Evolutionary conservation across 2,113 vertebrate genomes (phyloP).

Genomic region (Alosa alosa): DNA sequence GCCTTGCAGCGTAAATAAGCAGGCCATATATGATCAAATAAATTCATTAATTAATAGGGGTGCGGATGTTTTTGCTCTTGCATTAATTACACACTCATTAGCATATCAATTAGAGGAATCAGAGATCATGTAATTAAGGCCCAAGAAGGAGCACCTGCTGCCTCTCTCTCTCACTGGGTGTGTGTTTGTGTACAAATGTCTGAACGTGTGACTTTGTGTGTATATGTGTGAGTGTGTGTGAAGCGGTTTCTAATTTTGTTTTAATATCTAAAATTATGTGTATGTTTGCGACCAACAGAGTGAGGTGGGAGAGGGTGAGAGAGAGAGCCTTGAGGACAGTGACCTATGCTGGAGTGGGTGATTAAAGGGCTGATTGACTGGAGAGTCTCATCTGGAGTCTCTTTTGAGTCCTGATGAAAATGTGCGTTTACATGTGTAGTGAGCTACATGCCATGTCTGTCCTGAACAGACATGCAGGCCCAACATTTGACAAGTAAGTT

Average conservation of each 20-base stretch:
- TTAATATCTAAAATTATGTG: slow-evolving; percentile 63
- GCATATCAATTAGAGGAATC: slow-evolving; percentile 81
- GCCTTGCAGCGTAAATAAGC: slow-evolving; percentile 62
- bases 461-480: no score
- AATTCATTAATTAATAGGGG: slow-evolving; percentile 73
- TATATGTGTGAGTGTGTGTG: slow-evolving; percentile 37
- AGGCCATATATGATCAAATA: slow-evolving; percentile 75
- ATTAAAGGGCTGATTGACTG: neutral
- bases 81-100: slow-evolving; percentile 81
- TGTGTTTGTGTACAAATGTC: slow-evolving; percentile 25
- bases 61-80: slow-evolving; percentile 76
- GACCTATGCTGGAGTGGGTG: neutral
- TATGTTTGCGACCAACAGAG: slow-evolving; percentile 72
- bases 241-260: slow-evolving; percentile 65
- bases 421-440: neutral
- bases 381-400: neutral
- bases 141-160: slow-evolving; percentile 79
- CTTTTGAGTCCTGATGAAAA: neutral
- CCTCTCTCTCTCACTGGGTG: slow-evolving; percentile 52
- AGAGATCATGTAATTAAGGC: slow-evolving; percentile 82
- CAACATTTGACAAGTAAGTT: no score
- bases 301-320: slow-evolving; percentile 50
- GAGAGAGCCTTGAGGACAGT: neutral
- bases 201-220: slow-evolving; percentile 36
- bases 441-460: no score